Evolutionary conservation across 2,888 invertebrate species (phyloP), one percentile per base, ranked within the genome.

Genomic region (Lagria hirta): DNA sequence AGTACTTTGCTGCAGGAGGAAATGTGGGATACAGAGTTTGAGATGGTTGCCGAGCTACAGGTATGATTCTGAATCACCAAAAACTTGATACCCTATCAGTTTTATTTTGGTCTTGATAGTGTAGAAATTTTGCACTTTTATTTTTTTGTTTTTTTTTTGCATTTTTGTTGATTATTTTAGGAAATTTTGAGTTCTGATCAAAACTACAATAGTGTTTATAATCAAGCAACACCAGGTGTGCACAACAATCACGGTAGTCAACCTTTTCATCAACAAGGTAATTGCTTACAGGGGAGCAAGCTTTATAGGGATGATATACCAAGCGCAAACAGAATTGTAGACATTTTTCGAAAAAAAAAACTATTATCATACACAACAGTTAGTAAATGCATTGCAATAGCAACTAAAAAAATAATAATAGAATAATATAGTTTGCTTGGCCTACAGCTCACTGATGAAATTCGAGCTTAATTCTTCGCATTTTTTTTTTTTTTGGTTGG

Each of bases 1-100:
- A 95, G 91, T 73, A 95, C 96, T n/a, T 78, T 97, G 59, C 84
- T 93, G 75, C 82, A 94, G 58, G 93, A 93, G 60, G 86, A 89
- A 62, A 81, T 90, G 70, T 94, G 93, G 93, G 87, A 87, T 68
- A 84, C 86, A 36, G 91, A 91, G 66, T 76, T 90, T 61, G 85
- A 85, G 60, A 86, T 90, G 83, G 88, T 86, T 52, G 86, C 90
- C 46, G 91, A 91, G 72, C 76, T 91, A 69, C 91, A 92, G 87
- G 91, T 91, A 80, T 65, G 20, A 37, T 32, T 27, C 13, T 7
- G 8, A 24, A 24, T 18, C 18, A 24, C 5, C 24, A 18, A 18
- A 8, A n/a, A 4, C 27, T 34, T 22, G 28, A n/a, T n/a, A n/a
- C n/a, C n/a, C n/a, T n/a, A n/a, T n/a, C n/a, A n/a, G n/a, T 34